Conservation (phyloP, 2,888 invertebrate genomes). For the Ctena decussata region DNA sequence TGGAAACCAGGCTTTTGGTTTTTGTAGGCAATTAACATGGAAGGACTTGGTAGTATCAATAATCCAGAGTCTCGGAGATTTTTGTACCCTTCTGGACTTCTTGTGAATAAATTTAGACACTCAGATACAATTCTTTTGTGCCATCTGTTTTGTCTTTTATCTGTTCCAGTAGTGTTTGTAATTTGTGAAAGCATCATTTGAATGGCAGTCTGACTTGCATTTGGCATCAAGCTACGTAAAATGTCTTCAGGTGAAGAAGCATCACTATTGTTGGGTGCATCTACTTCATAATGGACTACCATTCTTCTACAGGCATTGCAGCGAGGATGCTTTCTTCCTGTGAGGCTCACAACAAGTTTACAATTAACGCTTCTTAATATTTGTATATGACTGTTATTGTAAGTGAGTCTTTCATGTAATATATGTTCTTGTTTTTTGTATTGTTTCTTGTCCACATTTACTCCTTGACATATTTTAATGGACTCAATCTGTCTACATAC, state of each 20-base stretch:
- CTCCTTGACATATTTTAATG: not conserved
- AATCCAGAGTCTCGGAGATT: not conserved
- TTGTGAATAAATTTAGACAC: constrained; percentile 36
- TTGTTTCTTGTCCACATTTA: not conserved
- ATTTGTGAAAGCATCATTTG: not conserved
- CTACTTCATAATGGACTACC: not conserved
- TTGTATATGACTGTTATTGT: not conserved
- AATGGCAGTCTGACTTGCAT: not conserved
- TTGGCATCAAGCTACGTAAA: not conserved
- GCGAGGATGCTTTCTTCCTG: not conserved
- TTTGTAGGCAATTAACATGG: constrained; percentile 33
- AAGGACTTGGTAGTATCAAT: not conserved
- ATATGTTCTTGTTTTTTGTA: not conserved
- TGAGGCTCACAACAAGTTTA: not conserved
- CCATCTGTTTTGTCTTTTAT: not conserved
- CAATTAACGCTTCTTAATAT: not conserved
- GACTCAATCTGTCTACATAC: not conserved
- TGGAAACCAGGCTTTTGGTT: constrained; percentile 45
- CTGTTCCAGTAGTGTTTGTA: not conserved
- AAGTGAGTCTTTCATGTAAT: not conserved
- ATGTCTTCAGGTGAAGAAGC: not conserved
- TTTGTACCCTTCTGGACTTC: not conserved
- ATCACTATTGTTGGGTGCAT: not conserved
- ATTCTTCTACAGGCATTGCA: not conserved
- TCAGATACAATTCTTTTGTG: not conserved